Conservation (phyloP, 2,113 vertebrate species). For the Plotosus lineatus region DNA sequence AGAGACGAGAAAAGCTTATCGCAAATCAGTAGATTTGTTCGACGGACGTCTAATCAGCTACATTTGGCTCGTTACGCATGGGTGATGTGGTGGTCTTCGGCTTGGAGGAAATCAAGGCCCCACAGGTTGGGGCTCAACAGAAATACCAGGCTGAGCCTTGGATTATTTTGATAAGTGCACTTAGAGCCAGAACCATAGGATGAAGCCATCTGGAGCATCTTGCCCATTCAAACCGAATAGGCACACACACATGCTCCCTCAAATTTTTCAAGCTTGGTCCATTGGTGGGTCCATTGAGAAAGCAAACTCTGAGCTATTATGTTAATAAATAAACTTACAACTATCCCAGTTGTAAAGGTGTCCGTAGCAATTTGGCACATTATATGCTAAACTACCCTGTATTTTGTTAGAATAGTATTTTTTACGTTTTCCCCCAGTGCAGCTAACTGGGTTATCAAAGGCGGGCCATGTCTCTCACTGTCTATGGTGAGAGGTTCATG, state of each 20-base stretch:
- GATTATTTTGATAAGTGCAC: constrained; percentile 36
- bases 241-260: constrained; percentile 10
- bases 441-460: too few relatives aligned
- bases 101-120: constrained; percentile 22
- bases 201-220: constrained; percentile 35
- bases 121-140: constrained; percentile 34
- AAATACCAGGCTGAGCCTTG: constrained; percentile 25
- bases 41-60: constrained; percentile 12
- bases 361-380: background rate
- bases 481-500: too few relatives aligned
- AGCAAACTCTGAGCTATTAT: background rate
- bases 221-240: constrained; percentile 1
- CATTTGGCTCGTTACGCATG: background rate
- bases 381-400: background rate
- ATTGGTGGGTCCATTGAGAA: background rate
- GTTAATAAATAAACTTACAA: background rate
- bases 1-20: background rate
- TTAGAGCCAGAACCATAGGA: constrained; percentile 31
- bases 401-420: background rate
- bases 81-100: constrained; percentile 9
- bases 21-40: background rate
- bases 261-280: background rate
- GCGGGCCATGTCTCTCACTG: too few relatives aligned
- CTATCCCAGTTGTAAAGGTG: too few relatives aligned
- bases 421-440: too few relatives aligned